A percentile compares a stretch with the other conserved stretches of the same genome.
Conservation (phyloP, 2,797 vertebrate genomes). For the Hapalemur alaotrensis region DNA sequence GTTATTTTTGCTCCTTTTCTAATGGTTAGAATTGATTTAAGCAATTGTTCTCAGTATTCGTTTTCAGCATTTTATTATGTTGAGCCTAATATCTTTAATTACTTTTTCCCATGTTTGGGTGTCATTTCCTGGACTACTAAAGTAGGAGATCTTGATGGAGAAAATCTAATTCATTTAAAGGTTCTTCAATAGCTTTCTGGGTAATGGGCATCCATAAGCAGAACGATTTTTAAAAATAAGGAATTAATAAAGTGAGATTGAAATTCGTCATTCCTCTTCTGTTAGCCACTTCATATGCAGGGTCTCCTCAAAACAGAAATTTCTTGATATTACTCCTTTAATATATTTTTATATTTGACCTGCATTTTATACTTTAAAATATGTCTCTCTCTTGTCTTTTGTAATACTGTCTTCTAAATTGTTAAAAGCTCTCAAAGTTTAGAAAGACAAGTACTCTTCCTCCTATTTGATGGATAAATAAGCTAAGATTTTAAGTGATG, state of each 20-base stretch:
- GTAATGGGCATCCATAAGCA: not conserved
- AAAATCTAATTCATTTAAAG: not conserved
- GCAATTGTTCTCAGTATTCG: not conserved
- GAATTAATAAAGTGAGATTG: not conserved
- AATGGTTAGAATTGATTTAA: not conserved
- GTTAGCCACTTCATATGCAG: not conserved
- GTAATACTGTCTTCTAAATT: not conserved
- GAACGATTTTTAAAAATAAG: not conserved
- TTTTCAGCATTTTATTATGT: constrained; percentile 27
- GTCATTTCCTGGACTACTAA: not conserved
- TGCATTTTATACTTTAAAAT: not conserved
- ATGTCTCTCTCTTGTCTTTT: not conserved
- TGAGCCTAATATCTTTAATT: not conserved
- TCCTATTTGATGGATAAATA: not conserved
- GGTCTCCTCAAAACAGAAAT: not conserved
- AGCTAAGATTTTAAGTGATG: not conserved
- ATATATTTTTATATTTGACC: not conserved
- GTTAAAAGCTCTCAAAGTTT: not conserved
- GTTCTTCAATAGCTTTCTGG: not conserved
- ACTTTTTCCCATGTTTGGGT: not conserved
- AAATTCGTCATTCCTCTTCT: not conserved
- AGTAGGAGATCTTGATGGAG: not conserved
- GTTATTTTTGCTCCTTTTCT: not conserved
- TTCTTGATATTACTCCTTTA: not conserved
- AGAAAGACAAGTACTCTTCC: not conserved